A percentile compares a stretch with the other conserved stretches of the same genome.
Evolutionary conservation across 2,797 vertebrate species (phyloP).

Genomic region (Buceros bicornis): DNA sequence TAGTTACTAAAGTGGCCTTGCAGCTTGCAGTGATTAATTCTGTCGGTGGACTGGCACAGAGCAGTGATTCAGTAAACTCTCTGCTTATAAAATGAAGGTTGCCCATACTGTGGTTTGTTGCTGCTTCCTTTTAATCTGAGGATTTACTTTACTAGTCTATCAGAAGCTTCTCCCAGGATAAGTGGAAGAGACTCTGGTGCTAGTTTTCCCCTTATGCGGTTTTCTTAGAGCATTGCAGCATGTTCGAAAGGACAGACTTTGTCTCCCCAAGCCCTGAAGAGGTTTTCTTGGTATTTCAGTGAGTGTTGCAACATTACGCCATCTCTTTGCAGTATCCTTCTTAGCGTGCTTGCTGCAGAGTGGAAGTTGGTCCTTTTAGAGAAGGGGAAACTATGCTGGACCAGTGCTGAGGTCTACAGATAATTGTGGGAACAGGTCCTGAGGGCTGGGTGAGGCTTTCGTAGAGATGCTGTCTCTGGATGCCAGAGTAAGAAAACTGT

Average conservation of each 20-base stretch:
- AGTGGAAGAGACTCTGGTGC: not conserved
- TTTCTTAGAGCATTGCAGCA: not conserved
- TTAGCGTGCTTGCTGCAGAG: not conserved
- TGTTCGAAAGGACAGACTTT: not conserved
- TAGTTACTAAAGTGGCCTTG: not conserved
- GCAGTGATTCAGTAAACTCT: not conserved
- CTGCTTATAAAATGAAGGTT: not conserved
- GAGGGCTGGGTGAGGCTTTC: not conserved
- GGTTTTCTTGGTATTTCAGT: not conserved
- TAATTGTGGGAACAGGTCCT: not conserved
- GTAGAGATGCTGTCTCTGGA: not conserved
- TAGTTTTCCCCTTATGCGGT: accelerated
- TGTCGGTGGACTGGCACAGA: not conserved
- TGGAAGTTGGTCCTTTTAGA: not conserved
- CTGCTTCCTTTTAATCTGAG: not conserved
- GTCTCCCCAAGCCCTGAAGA: not conserved
- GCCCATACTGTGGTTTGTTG: not conserved
- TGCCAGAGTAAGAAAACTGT: not conserved
- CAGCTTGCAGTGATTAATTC: not conserved
- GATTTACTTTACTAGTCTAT: not conserved
- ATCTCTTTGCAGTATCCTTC: not conserved
- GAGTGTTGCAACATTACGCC: not conserved
- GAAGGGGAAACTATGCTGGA: not conserved
- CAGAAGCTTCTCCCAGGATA: not conserved
- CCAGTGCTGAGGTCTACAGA: not conserved